Evolutionary conservation across 37 sponge, comb jelly and placozoan species (phyloP).

Genomic region (Hormiphora californensis): DNA sequence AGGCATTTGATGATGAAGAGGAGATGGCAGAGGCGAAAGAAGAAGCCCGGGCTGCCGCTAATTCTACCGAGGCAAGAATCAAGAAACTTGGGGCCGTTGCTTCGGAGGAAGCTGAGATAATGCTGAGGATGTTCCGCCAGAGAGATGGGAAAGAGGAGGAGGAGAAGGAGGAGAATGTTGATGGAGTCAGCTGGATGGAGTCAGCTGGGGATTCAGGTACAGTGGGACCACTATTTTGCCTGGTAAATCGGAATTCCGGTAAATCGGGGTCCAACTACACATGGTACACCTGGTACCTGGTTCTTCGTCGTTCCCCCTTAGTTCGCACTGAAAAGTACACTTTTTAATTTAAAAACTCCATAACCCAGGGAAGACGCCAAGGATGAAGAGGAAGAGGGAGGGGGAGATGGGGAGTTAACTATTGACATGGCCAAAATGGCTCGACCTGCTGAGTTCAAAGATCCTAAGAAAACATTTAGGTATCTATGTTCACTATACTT

Average conservation of each 20-base stretch:
- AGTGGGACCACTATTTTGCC: too few species aligned
- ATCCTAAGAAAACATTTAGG: constrained; percentile 30
- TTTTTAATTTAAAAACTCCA: too few species aligned
- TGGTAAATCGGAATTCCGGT: too few species aligned
- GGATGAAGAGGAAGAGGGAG: too few species aligned
- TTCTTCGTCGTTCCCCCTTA: too few species aligned
- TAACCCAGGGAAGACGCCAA: constrained; percentile 18
- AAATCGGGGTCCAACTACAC: too few species aligned
- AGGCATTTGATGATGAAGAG: constrained; percentile 41
- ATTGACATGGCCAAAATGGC: background rate
- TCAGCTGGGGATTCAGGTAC: constrained; percentile 42
- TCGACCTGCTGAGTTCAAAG: constrained; percentile 42
- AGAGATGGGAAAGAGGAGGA: background rate
- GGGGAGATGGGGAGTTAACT: background rate
- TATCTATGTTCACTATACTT: too few species aligned
- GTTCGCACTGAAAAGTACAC: too few species aligned
- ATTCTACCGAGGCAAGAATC: background rate
- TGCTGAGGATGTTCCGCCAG: background rate
- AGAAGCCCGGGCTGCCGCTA: background rate
- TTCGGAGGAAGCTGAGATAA: constrained; percentile 50
- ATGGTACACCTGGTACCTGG: too few species aligned
- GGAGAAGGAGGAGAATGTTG: background rate
- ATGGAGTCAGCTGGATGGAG: too few species aligned
- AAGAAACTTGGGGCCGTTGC: constrained; percentile 26
- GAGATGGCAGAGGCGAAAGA: background rate